Evolutionary conservation across 2,797 vertebrate genomes (phyloP), one percentile per base, ranked within the genome.

Genomic region (Stomatorhinus walkeri): DNA sequence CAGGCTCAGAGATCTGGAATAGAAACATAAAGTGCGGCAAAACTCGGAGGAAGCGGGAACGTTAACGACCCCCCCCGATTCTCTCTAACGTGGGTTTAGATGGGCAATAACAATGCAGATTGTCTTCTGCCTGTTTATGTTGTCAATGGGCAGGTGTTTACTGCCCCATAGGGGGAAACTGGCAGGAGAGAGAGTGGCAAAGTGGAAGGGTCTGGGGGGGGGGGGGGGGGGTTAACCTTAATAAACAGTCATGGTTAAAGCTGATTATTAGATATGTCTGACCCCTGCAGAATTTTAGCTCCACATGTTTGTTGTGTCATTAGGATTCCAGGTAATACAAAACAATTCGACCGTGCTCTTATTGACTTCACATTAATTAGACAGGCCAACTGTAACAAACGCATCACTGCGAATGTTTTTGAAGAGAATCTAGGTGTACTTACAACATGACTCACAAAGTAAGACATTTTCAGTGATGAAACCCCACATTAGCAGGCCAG

Each of bases 71-170:
- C 28, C 85, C 85, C 54, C 28, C 0, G 28, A 61, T 12, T 24
- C 32, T 2, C 6, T 19, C 32, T 24, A 9, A 46, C 22, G 40
- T 87, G 56, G 56, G 3, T 87, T 46, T 48, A 68, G 40, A 52
- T 54, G 54, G 59, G n/a, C 48, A 40, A 56, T 64, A 56, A 36
- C 24, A 36, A 16, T 7, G 86, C 2, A 1, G 22, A n/a, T 46
- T 8, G 46, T 19, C 76, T 52, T 46, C 24, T 76, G 61, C 76
- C 59, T 86, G 32, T 89, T 61, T 40, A 49, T 84, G 46, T 64
- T 36, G 56, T 36, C 16, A 85, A 54, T 54, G 59, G 54, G 36
- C 88, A 76, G 88, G 88, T 72, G 59, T 46, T 86, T 86, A 87
- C 19, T 32, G 51, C 24, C 4, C 54, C 28, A 72, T 28, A 7